Evolutionary conservation across 2,888 invertebrate genomes (phyloP).

Genomic region (Anagyrus pseudococci): DNA sequence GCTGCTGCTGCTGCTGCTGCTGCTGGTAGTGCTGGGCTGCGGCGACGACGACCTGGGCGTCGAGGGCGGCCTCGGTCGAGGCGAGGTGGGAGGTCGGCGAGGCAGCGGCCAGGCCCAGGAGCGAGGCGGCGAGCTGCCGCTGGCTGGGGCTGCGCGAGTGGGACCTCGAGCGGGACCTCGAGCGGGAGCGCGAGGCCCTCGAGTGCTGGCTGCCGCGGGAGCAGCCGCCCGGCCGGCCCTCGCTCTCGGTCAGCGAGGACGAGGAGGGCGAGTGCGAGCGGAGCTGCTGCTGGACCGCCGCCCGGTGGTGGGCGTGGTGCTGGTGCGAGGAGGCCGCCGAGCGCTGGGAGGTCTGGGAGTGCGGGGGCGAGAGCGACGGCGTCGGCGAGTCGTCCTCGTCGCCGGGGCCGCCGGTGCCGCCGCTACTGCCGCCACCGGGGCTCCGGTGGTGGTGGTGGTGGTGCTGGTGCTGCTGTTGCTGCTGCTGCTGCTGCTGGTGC

Average conservation of each 20-base stretch:
- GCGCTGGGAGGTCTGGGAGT: constrained; percentile 47
- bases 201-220: constrained; percentile 38
- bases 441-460: constrained; percentile 5
- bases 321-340: constrained; percentile 19
- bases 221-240: constrained; percentile 27
- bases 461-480: constrained; percentile 45
- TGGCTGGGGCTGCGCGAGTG: constrained; percentile 44
- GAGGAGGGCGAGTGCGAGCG: constrained; percentile 47
- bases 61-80: not conserved
- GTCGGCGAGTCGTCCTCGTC: constrained; percentile 33
- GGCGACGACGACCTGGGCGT: not conserved
- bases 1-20: not conserved
- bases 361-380: constrained; percentile 46
- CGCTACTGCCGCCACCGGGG: constrained; percentile 12
- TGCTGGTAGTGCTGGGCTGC: constrained; percentile 9
- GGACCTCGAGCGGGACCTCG: constrained; percentile 49
- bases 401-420: not conserved
- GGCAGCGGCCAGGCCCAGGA: constrained; percentile 3
- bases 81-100: constrained; percentile 19
- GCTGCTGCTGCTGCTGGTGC: constrained; percentile 41
- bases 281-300: constrained; percentile 26
- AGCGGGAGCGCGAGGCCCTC: constrained; percentile 49
- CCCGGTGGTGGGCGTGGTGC: constrained; percentile 25
- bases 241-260: constrained; percentile 50
- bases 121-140: constrained; percentile 16